A percentile compares a stretch with the other conserved stretches of the same genome.
Evolutionary conservation across 2,888 invertebrate genomes (phyloP).

Genomic region (Hydrotaea diabolus): DNA sequence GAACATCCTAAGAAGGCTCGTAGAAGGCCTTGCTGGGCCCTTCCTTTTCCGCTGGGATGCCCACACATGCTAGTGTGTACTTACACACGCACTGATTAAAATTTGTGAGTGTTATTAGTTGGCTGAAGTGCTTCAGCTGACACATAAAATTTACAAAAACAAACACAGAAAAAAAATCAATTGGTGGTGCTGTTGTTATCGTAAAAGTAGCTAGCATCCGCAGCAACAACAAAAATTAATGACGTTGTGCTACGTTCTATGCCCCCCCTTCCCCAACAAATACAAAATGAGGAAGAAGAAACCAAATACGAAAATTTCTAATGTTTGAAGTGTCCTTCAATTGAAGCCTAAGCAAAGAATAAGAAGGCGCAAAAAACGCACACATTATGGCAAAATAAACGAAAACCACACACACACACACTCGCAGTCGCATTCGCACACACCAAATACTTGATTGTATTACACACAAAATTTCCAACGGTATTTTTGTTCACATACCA

Average conservation of each 20-base stretch:
- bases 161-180: too few relatives aligned
- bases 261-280: too few relatives aligned
- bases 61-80: not conserved
- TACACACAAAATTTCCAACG: not conserved
- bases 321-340: constrained; percentile 26
- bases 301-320: not conserved
- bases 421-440: not conserved
- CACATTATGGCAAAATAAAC: too few relatives aligned
- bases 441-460: not conserved
- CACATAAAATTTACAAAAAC: not conserved
- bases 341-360: not conserved
- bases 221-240: too few relatives aligned
- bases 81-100: constrained; percentile 57
- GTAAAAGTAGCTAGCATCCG: too few relatives aligned
- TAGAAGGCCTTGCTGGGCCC: too few relatives aligned
- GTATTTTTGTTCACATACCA: constrained; percentile 1
- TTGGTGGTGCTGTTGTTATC: too few relatives aligned
- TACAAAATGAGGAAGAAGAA: not conserved
- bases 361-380: not conserved
- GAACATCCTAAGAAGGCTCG: too few relatives aligned
- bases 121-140: not conserved
- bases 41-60: too few relatives aligned
- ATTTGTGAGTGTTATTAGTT: not conserved
- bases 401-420: not conserved
- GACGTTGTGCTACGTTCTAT: too few relatives aligned